phyloP scores from a whole-genome alignment of 1,140 invertebrate species.

The Oncopeltus fasciatus region DNA sequence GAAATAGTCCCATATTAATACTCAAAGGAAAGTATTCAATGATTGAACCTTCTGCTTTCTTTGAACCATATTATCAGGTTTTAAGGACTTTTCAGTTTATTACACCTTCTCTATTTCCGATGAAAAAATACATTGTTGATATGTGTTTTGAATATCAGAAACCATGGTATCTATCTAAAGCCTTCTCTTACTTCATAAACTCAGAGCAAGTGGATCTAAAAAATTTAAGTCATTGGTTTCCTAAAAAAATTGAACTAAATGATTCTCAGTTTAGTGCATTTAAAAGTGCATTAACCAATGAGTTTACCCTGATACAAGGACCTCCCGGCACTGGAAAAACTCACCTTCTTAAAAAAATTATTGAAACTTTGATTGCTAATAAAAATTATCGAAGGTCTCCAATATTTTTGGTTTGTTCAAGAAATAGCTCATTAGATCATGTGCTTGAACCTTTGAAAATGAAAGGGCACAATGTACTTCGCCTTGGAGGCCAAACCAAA shows the following conservation, averaged over 20 bases:
- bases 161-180: constrained; percentile 31
- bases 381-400: constrained; percentile 29
- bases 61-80: constrained; percentile 50
- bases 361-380: constrained; percentile 41
- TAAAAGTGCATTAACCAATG: constrained; percentile 39
- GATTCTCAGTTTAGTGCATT: constrained; percentile 42
- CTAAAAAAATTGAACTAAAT: constrained; percentile 41
- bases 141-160: constrained; percentile 25
- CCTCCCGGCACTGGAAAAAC: constrained; percentile 72
- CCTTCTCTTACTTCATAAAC: too few relatives aligned
- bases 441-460: constrained; percentile 56
- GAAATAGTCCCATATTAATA: constrained; percentile 29
- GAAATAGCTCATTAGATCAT: constrained; percentile 79
- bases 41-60: constrained; percentile 51
- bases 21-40: constrained; percentile 36
- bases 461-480: constrained; percentile 41
- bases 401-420: constrained; percentile 67
- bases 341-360: constrained; percentile 49
- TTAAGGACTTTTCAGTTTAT: constrained; percentile 43
- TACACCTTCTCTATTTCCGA: constrained; percentile 37
- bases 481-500: constrained; percentile 57
- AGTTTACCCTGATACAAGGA: constrained; percentile 62
- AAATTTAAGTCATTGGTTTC: too few relatives aligned
- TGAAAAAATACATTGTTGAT: constrained; percentile 44
- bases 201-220: too few relatives aligned